Evolutionary conservation across 2,797 vertebrate species (phyloP).

Genomic region (Gobio occitaniae): DNA sequence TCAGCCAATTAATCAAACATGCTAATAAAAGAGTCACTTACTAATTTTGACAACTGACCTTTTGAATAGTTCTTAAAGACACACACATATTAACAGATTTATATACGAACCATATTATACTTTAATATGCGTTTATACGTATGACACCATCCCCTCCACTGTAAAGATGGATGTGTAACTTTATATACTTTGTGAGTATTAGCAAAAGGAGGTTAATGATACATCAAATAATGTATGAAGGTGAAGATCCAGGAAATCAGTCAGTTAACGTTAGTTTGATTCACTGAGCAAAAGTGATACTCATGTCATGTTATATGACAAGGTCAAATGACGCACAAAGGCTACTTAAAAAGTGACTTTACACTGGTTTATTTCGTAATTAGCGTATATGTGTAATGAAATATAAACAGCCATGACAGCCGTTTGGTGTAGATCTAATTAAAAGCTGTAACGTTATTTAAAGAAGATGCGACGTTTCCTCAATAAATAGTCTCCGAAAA

Average conservation of each 20-base stretch:
- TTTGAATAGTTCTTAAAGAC: not conserved
- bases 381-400: not conserved
- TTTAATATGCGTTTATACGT: not conserved
- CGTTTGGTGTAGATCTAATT: not conserved
- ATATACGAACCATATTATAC: too few species aligned
- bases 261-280: not conserved
- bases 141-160: not conserved
- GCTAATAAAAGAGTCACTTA: not conserved
- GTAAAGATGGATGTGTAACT: not conserved
- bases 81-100: not conserved
- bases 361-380: not conserved
- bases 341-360: not conserved
- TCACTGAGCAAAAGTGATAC: not conserved
- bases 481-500: not conserved
- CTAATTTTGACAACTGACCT: not conserved
- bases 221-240: not conserved
- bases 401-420: not conserved
- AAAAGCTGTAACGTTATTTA: not conserved
- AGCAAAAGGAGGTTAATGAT: not conserved
- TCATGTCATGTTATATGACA: not conserved
- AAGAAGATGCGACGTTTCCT: not conserved
- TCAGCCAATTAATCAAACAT: not conserved
- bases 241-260: not conserved
- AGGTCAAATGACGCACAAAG: conserved; percentile 10
- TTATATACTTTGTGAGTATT: not conserved